Conservation (phyloP, 2,888 invertebrate species). For the Cephonodes hylas region DNA sequence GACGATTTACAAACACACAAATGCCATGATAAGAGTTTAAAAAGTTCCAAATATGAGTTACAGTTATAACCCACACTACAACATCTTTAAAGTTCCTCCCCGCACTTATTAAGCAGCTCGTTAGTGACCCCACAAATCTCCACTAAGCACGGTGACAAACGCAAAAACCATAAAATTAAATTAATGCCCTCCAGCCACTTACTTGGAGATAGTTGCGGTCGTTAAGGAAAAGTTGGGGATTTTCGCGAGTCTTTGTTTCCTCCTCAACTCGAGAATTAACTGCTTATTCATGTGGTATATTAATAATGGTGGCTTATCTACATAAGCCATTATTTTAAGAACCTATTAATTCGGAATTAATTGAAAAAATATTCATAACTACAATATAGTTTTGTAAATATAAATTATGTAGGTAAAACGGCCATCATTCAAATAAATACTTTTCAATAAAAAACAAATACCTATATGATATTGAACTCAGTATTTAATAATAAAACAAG, state of each 20-base stretch:
- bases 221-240: constrained; percentile 60
- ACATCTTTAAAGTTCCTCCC: not conserved
- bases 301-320: not conserved
- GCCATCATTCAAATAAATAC: too few species aligned
- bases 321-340: not conserved
- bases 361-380: too few species aligned
- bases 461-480: too few species aligned
- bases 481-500: too few species aligned
- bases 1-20: too few species aligned
- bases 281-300: not conserved
- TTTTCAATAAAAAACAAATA: too few species aligned
- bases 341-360: not conserved
- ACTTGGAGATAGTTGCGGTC: constrained; percentile 56
- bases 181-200: constrained; percentile 71
- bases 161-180: constrained; percentile 81
- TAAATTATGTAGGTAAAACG: too few species aligned
- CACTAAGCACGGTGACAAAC: constrained; percentile 73
- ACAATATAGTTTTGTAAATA: too few species aligned
- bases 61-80: not conserved
- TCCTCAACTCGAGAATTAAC: not conserved
- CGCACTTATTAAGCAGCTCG: constrained; percentile 64
- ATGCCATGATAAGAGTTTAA: too few species aligned
- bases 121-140: constrained; percentile 75
- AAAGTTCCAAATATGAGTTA: not conserved
- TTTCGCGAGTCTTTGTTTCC: constrained; percentile 23